These are phyloP conservation scores for Acrocera orbiculus DNA, from an alignment of 2,888 invertebrate genomes.

Conservation along the genomic window DNA sequence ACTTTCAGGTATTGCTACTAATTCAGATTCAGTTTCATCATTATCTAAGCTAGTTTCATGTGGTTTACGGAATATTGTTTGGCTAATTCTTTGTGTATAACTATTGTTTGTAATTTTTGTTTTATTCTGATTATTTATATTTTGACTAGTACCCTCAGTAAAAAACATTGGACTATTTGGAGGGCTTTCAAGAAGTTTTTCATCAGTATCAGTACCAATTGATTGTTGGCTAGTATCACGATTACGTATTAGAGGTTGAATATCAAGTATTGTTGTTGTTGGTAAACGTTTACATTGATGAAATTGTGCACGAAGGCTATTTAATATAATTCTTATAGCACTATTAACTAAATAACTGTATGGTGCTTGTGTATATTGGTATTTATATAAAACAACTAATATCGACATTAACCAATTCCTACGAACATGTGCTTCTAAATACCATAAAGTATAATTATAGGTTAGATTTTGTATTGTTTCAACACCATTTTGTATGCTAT, in stretches of 20 bases:
- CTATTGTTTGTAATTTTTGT: conserved; percentile 33
- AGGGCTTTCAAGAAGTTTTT: conserved; percentile 36
- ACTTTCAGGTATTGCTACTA: conserved; percentile 80
- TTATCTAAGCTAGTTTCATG: conserved; percentile 45
- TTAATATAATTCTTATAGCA: conserved; percentile 74
- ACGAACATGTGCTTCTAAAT: conserved; percentile 69
- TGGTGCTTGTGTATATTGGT: conserved; percentile 56
- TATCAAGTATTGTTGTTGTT: conserved; percentile 58
- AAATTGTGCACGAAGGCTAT: conserved; percentile 79
- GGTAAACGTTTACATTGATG: conserved; percentile 80
- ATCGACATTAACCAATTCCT: conserved; percentile 87
- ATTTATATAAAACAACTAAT: conserved; percentile 88
- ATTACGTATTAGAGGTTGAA: conserved; percentile 38
- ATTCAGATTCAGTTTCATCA: conserved; percentile 74
- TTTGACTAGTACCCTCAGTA: conserved; percentile 35
- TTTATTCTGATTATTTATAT: conserved; percentile 28
- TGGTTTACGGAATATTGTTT: conserved; percentile 32
- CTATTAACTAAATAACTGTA: conserved; percentile 55
- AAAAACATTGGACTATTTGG: conserved; percentile 45
- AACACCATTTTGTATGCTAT: conserved; percentile 32
- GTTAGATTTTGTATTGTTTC: conserved; percentile 41
- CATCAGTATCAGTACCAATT: conserved; percentile 48
- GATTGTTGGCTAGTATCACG: conserved; percentile 59
- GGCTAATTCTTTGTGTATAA: conserved; percentile 50
- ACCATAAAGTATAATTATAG: conserved; percentile 65